Conservation (phyloP, 2,113 vertebrate genomes). For the Ranitomeya variabilis region DNA sequence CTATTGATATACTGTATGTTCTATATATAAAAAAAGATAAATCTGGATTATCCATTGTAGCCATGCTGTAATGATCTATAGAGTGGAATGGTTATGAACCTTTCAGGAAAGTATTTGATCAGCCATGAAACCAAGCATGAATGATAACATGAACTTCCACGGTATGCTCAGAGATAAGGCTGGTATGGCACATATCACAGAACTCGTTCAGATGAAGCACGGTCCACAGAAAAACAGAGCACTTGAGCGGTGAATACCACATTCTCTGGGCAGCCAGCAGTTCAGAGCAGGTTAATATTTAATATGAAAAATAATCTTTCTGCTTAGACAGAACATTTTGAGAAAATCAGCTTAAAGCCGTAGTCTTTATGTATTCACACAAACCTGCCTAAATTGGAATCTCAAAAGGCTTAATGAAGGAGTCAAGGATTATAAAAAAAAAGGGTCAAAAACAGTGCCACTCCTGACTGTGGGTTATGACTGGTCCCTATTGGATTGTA, state of each 20-base stretch:
- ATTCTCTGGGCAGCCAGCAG: constrained; percentile 12
- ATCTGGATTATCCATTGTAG: not conserved
- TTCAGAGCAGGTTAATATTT: constrained; percentile 42
- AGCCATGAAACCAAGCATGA: not conserved
- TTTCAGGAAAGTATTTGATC: not conserved
- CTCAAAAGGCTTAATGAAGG: not conserved
- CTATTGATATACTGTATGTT: not conserved
- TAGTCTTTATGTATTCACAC: not conserved
- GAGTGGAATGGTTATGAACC: not conserved
- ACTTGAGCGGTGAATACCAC: not conserved
- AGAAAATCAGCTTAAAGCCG: not conserved
- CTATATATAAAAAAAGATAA: not conserved
- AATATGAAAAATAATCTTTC: constrained; percentile 29
- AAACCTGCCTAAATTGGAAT: not conserved
- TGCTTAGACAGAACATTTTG: not conserved
- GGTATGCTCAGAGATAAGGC: constrained; percentile 11
- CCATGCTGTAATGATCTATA: not conserved
- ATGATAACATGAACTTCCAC: not conserved
- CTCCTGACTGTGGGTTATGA: too few relatives aligned
- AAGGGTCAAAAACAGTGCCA: too few relatives aligned
- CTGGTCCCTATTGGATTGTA: too few relatives aligned
- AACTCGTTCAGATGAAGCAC: not conserved
- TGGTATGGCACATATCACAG: constrained; percentile 10
- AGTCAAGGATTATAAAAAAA: not conserved
- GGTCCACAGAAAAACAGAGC: not conserved